These are phyloP conservation scores for Accipiter cooperii DNA, from an alignment of 2,113 vertebrate species.

Conservation along the genomic window DNA sequence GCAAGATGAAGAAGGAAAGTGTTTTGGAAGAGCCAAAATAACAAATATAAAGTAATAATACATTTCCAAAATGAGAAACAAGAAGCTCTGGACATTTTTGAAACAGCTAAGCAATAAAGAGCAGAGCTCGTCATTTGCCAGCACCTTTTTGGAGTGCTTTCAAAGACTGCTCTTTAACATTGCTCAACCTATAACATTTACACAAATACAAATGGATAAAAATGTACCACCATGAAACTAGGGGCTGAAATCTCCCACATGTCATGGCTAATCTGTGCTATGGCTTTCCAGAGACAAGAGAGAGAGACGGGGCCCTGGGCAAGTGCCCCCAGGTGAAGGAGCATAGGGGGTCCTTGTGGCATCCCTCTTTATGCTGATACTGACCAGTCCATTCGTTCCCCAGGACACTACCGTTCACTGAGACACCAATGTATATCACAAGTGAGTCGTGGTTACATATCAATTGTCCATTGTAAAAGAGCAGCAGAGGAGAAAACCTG, in stretches of 20 bases:
- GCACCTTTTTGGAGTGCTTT: neutral
- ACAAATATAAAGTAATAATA: neutral
- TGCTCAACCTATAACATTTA: neutral
- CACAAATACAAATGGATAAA: neutral
- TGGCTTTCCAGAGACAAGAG: neutral
- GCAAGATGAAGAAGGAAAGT: neutral
- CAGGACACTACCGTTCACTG: neutral
- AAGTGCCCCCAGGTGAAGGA: neutral
- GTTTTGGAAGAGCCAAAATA: neutral
- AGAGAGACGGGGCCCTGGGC: accelerated
- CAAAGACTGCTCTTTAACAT: neutral
- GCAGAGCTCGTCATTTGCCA: neutral
- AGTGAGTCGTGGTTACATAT: neutral
- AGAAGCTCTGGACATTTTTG: neutral
- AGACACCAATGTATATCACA: neutral
- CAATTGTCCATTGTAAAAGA: neutral
- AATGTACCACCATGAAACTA: neutral
- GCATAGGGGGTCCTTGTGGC: neutral
- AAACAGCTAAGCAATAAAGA: neutral
- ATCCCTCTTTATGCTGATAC: neutral
- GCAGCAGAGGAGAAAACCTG: neutral
- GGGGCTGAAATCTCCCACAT: neutral
- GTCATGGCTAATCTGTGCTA: neutral
- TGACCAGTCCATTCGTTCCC: neutral
- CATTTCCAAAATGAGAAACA: neutral